Percentiles rank a stretch among this genome's conserved stretches.
phyloP scores from a whole-genome alignment of 23 tunicate species.

The Halocynthia roretzi region DNA sequence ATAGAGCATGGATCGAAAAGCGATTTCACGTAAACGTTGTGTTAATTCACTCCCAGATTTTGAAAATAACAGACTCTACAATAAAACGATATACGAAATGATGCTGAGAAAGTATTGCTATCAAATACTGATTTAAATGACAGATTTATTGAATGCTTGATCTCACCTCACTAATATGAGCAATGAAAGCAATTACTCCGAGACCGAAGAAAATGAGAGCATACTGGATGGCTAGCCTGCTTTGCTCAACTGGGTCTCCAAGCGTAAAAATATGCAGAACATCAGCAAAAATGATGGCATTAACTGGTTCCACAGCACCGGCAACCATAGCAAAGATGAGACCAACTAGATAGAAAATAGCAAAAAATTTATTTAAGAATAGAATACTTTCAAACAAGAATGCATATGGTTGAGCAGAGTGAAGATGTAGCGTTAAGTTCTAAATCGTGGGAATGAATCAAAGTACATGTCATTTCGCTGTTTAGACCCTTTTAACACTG shows the following conservation, averaged over 20 bases:
- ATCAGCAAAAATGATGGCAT: slow-evolving; percentile 84
- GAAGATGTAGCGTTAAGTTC: too few relatives aligned
- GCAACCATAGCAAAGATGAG: slow-evolving; percentile 63
- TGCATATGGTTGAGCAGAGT: too few relatives aligned
- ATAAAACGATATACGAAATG: neutral
- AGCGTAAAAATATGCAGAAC: slow-evolving; percentile 72
- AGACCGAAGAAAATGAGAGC: slow-evolving; percentile 46
- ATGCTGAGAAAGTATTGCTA: neutral
- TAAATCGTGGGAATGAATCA: too few relatives aligned
- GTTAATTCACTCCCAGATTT: slow-evolving; percentile 19
- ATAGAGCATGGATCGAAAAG: slow-evolving; percentile 9
- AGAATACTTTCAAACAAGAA: too few relatives aligned
- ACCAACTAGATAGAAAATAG: slow-evolving; percentile 33
- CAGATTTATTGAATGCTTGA: neutral
- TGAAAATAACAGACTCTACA: slow-evolving; percentile 13
- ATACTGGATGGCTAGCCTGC: slow-evolving; percentile 24
- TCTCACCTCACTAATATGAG: slow-evolving; percentile 50
- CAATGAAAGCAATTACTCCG: slow-evolving; percentile 59
- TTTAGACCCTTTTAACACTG: too few relatives aligned
- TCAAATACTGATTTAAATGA: neutral
- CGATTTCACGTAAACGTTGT: slow-evolving; percentile 9
- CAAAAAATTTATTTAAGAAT: neutral
- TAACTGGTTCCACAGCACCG: slow-evolving; percentile 83
- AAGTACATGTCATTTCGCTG: too few relatives aligned
- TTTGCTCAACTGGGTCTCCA: slow-evolving; percentile 44